Evolutionary conservation across 2,113 vertebrate genomes (phyloP), one percentile per base, ranked within the genome.

Genomic region (Sardina pilchardus): DNA sequence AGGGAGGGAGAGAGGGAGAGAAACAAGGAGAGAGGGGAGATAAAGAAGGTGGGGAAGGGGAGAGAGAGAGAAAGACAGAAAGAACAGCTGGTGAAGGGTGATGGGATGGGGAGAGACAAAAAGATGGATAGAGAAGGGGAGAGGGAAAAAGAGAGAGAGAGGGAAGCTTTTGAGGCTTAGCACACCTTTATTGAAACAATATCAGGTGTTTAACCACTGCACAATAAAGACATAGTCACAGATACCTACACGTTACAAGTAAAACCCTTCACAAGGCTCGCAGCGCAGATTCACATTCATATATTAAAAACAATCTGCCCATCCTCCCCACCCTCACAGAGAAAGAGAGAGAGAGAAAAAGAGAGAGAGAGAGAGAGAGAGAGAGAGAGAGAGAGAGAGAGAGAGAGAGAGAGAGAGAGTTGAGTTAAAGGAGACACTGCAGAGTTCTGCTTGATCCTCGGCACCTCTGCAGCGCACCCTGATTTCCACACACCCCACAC

Each of bases 391-490:
- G 24, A n/a, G n/a, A n/a, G n/a, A n/a, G n/a, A n/a, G n/a, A n/a
- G n/a, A n/a, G n/a, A n/a, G n/a, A n/a, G n/a, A n/a, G n/a, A n/a
- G n/a, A n/a, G n/a, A 30, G 30, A 0, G n/a, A 71, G 63, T 71
- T 26, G 63, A 71, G 63, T 71, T 71, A 71, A 71, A 71, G 26
- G 63, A 71, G 63, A 71, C 26, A 26, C 26, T 71, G 26, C 63
- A 30, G 63, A 30, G 63, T 26, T 71, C n/a, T 71, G 63, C 26
- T 71, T 71, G 26, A 71, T 71, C 63, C 63, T 34, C 63, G 16
- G 63, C 12, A 71, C 63, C 63, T 34, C 63, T 71, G 63, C 56
- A 63, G 56, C 56, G 56, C 56, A 63, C 56, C 56, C 56, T 63
- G 26, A 71, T 34, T 34, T 16, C n/a, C 26, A 26, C 26, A 8